A percentile compares a stretch with the other conserved stretches of the same genome.
These are phyloP conservation scores for Porites rus DNA, from an alignment of 92 coral and sea anemone genomes.

Conservation along the genomic window DNA sequence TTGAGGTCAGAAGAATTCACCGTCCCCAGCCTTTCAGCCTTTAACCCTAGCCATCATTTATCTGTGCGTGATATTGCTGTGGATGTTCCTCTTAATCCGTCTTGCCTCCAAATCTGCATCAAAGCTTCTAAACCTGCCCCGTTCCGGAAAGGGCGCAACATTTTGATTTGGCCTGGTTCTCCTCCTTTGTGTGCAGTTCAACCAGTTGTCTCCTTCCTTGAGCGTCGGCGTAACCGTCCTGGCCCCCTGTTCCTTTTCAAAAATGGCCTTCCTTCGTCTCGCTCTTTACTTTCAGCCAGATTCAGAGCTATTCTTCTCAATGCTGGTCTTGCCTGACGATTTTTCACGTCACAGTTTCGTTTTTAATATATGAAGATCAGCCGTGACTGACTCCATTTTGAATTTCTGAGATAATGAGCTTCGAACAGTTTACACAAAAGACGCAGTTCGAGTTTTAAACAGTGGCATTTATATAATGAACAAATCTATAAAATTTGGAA, in stretches of 20 bases:
- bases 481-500: no score
- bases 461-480: neutral
- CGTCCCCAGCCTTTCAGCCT: no score
- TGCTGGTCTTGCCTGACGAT: conserved; percentile 25
- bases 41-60: no score
- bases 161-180: conserved; percentile 19
- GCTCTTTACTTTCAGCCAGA: conserved; percentile 23
- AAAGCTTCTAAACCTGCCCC: neutral
- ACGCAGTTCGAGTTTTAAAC: neutral
- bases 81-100: no score
- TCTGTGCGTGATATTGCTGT: no score
- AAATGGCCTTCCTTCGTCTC: conserved; percentile 43
- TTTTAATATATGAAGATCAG: neutral
- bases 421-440: neutral
- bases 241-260: conserved; percentile 22
- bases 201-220: conserved; percentile 25
- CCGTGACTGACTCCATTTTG: neutral
- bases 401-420: neutral
- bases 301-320: conserved; percentile 12
- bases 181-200: conserved; percentile 37
- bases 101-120: no score
- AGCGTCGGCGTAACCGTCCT: neutral
- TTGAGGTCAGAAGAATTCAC: no score
- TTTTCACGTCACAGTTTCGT: conserved; percentile 51
- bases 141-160: conserved; percentile 23